Conservation (phyloP, 53 echinoderm and acorn worm genomes). For the Patiria pectinifera region DNA sequence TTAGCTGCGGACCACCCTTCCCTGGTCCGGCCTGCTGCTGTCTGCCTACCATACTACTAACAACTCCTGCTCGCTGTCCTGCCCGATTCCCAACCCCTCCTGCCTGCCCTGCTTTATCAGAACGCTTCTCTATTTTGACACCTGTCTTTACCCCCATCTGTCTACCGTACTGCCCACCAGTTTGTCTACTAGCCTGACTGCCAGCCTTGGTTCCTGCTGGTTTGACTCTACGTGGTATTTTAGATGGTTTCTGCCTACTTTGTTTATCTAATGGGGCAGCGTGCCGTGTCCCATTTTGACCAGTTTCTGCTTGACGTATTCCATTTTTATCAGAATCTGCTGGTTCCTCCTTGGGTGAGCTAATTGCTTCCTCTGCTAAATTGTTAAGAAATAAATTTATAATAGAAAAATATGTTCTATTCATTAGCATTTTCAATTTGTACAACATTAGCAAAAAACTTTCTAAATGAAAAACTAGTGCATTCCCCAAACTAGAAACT, state of each 20-base stretch:
- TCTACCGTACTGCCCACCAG: background rate
- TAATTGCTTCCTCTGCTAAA: constrained; percentile 23
- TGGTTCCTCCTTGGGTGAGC: constrained; percentile 24
- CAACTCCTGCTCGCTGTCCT: background rate
- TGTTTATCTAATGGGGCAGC: background rate
- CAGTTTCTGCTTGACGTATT: constrained; percentile 10
- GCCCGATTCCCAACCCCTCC: background rate
- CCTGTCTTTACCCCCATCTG: constrained; percentile 3
- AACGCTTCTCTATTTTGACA: background rate
- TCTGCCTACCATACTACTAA: constrained; percentile 1
- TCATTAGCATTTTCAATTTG: background rate
- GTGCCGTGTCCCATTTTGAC: background rate
- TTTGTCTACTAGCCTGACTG: constrained; percentile 4
- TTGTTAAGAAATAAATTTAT: background rate
- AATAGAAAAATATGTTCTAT: background rate
- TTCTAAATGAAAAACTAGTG: no score
- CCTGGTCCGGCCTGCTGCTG: background rate
- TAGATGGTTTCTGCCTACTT: constrained; percentile 35
- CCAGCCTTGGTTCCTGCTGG: background rate
- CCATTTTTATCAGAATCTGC: background rate
- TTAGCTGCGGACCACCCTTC: background rate
- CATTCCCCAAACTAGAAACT: no score
- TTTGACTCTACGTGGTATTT: constrained; percentile 8
- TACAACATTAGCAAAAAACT: background rate
- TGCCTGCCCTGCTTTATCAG: background rate